Base-by-base conservation (phyloP, 2,888 invertebrate species). In the Brachyopa scutellaris region DNA sequence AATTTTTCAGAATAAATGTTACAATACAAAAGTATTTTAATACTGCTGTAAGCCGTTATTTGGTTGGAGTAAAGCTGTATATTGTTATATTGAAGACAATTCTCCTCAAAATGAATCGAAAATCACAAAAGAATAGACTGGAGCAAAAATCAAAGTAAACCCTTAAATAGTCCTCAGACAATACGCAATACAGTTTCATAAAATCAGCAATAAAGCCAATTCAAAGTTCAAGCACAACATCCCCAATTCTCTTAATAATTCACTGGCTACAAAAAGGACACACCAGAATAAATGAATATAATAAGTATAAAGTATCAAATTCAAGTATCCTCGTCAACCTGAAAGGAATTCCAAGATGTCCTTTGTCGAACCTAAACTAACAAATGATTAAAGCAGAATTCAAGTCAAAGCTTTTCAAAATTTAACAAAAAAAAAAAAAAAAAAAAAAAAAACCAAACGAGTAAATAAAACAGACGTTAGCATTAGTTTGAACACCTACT, bases 391-490 rank as follows among this genome's bases (percentile, higher is more conserved):
- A 19, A 49, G 9, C 2, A 33, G 7, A 26, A 15, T 26, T 31
- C 29, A 51, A 51, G 51, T 33, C 51, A 33, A 31, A 33, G 19
- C 31, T 29, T 26, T 49, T 15, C 13, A 29, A 49, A 15, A 15
- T 26, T 15, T 15, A 2, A 23, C 3, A 23, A 21, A 23, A 5
- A 21, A 47, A 11, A 7, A n/a, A 9, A 47, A 2, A 31, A 38
- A 64, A 38, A 8, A 0, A 42, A 49, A 13, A 45, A 15, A 4
- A 64, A 64, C 26, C 36, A 15, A 51, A 13, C 6, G 5, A 40
- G 53, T 31, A 31, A 64, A 64, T 51, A 38, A 49, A 29, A n/a
- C n/a, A n/a, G n/a, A 51, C 53, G 21, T 42, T 19, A n/a, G 42
- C 29, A 53, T 11, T 53, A n/a, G 38, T 36, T 13, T 51, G 5